Evolutionary conservation across 2,888 invertebrate genomes (phyloP).

Genomic region (Acleris holmiana): DNA sequence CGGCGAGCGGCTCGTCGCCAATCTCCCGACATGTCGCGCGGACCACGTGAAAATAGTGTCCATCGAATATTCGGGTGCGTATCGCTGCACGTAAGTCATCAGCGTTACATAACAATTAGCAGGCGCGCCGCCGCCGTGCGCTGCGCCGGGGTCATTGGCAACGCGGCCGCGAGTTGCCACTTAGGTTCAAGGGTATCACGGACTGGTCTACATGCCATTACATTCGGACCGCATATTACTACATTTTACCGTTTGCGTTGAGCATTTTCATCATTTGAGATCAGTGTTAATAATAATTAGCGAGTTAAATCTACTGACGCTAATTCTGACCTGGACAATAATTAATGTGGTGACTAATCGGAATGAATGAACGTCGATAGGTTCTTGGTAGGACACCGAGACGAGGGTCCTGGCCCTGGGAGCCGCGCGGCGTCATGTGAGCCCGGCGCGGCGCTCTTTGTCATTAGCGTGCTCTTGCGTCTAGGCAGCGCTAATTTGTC

Average conservation of each 20-base stretch:
- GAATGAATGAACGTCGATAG: conserved; percentile 3
- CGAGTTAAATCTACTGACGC: not conserved
- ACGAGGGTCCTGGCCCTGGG: not conserved
- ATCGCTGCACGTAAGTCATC: conserved; percentile 64
- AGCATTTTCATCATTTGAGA: conserved; percentile 9
- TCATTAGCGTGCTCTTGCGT: conserved; percentile 78
- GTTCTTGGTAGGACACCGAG: conserved; percentile 9
- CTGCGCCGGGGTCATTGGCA: conserved; percentile 85
- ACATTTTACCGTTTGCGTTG: conserved; percentile 31
- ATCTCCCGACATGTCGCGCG: conserved; percentile 54
- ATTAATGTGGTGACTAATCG: conserved; percentile 13
- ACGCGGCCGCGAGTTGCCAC: conserved; percentile 84
- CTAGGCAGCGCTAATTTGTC: conserved; percentile 77
- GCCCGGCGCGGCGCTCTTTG: conserved; percentile 63
- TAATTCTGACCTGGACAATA: not conserved
- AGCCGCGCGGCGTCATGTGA: conserved; percentile 60
- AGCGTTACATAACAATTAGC: conserved; percentile 82
- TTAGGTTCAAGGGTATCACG: conserved; percentile 83
- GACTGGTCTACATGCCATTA: conserved; percentile 69
- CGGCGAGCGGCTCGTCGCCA: conserved; percentile 56
- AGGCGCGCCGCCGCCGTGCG: conserved; percentile 68
- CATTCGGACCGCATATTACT: conserved; percentile 42
- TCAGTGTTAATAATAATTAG: conserved; percentile 2
- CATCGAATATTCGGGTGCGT: conserved; percentile 62
- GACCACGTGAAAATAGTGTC: conserved; percentile 55